phyloP scores from a whole-genome alignment of 1,140 invertebrate species.

The Drosophila punjabiensis region DNA sequence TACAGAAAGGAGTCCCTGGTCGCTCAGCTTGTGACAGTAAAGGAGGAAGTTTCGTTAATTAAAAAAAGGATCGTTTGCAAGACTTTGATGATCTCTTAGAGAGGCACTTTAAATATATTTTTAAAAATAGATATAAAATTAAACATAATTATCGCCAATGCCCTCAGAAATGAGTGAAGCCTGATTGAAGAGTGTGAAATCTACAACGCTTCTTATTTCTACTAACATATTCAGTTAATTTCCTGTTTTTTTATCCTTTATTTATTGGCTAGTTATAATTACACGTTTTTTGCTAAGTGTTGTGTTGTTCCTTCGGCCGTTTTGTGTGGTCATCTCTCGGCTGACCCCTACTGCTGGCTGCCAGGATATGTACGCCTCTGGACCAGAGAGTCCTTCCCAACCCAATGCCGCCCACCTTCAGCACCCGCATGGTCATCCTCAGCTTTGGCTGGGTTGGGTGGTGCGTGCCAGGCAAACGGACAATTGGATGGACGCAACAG shows the following conservation, averaged over 20 bases:
- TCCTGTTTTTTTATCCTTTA: background rate
- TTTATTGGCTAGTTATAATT: background rate
- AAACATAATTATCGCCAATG: no score
- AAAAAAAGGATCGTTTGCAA: no score
- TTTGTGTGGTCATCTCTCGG: slow-evolving; percentile 48
- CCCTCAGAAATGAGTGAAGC: no score
- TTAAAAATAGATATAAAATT: no score
- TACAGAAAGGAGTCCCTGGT: background rate
- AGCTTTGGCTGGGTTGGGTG: slow-evolving; percentile 22
- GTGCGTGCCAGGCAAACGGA: slow-evolving; percentile 60
- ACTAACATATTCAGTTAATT: background rate
- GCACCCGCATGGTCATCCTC: slow-evolving; percentile 31
- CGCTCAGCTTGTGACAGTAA: no score
- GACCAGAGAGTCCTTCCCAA: slow-evolving; percentile 10
- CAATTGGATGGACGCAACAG: slow-evolving; percentile 47
- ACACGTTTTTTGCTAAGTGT: slow-evolving; percentile 6
- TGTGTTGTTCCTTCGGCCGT: slow-evolving; percentile 25
- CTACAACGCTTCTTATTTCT: background rate
- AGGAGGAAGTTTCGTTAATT: no score
- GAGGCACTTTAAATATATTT: no score
- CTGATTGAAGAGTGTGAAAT: no score
- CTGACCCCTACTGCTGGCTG: slow-evolving; percentile 22
- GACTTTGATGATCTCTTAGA: no score
- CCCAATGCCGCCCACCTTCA: slow-evolving; percentile 8
- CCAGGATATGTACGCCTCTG: slow-evolving; percentile 30